phyloP scores from a whole-genome alignment of 2,888 invertebrate species.

The Synanthedon tipuliformis region DNA sequence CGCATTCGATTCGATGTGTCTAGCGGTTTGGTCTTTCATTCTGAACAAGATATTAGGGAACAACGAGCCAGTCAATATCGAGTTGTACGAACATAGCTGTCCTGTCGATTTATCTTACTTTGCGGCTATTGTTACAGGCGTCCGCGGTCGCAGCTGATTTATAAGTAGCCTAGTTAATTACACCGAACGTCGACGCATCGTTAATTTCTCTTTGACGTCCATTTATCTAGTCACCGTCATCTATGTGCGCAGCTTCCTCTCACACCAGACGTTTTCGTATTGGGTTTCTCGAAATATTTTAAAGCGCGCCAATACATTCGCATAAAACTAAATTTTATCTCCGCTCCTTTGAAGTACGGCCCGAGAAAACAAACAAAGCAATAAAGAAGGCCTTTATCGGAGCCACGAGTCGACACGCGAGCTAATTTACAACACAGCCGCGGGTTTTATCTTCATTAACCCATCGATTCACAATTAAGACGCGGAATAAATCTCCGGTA shows the following conservation, averaged over 20 bases:
- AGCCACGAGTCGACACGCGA: conserved; percentile 69
- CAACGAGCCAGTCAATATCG: conserved; percentile 54
- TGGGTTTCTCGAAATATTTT: not conserved
- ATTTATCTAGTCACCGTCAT: conserved; percentile 28
- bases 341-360: conserved; percentile 64
- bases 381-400: conserved; percentile 69
- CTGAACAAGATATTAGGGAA: conserved; percentile 27
- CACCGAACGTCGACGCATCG: conserved; percentile 44
- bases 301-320: conserved; percentile 36
- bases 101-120: conserved; percentile 65
- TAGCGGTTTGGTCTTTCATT: not conserved
- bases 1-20: conserved; percentile 16
- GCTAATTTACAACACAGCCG: conserved; percentile 70
- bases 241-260: conserved; percentile 14
- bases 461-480: conserved; percentile 72
- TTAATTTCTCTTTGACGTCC: conserved; percentile 39
- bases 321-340: conserved; percentile 66
- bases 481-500: conserved; percentile 69
- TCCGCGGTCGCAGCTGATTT: conserved; percentile 56
- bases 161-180: conserved; percentile 62
- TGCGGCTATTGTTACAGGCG: conserved; percentile 57
- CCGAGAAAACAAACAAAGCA: conserved; percentile 69
- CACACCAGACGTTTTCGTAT: not conserved
- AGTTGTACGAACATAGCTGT: conserved; percentile 54
- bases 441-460: conserved; percentile 71